These are phyloP conservation scores for Stegana nigrithorax DNA, from an alignment of 2,888 invertebrate genomes.

Conservation along the genomic window DNA sequence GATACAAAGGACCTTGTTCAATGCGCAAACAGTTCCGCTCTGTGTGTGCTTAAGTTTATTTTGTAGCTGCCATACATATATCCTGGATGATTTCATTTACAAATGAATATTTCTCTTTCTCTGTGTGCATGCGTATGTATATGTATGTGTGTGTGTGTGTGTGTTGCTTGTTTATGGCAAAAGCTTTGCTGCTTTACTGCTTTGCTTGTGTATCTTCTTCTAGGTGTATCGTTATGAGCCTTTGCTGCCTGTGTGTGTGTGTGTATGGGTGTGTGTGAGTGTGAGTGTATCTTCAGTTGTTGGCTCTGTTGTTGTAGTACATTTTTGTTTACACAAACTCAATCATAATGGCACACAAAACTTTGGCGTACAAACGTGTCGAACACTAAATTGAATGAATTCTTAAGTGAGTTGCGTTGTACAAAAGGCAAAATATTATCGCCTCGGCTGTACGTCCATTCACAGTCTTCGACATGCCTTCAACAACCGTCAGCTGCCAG, in stretches of 20 bases:
- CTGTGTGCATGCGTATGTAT: constrained; percentile 4
- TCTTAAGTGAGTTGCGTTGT: constrained; percentile 48
- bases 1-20: constrained; percentile 27
- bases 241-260: constrained; percentile 16
- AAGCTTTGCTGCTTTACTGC: too few relatives aligned
- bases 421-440: not conserved
- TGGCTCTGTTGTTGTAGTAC: too few relatives aligned
- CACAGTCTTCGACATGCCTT: too few relatives aligned
- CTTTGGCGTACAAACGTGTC: constrained; percentile 44
- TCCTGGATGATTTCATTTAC: constrained; percentile 53
- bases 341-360: constrained; percentile 53
- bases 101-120: constrained; percentile 41
- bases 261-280: too few relatives aligned
- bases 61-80: not conserved
- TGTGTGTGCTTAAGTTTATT: not conserved
- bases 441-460: too few relatives aligned
- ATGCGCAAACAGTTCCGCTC: constrained; percentile 22
- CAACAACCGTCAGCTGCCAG: too few relatives aligned
- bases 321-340: too few relatives aligned
- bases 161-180: constrained; percentile 14
- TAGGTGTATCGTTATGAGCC: too few relatives aligned
- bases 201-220: too few relatives aligned
- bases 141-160: constrained; percentile 14
- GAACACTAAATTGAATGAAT: constrained; percentile 54
- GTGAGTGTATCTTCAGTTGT: constrained; percentile 20